phyloP scores from a whole-genome alignment of 2,797 vertebrate species.

The Furcifer pardalis region DNA sequence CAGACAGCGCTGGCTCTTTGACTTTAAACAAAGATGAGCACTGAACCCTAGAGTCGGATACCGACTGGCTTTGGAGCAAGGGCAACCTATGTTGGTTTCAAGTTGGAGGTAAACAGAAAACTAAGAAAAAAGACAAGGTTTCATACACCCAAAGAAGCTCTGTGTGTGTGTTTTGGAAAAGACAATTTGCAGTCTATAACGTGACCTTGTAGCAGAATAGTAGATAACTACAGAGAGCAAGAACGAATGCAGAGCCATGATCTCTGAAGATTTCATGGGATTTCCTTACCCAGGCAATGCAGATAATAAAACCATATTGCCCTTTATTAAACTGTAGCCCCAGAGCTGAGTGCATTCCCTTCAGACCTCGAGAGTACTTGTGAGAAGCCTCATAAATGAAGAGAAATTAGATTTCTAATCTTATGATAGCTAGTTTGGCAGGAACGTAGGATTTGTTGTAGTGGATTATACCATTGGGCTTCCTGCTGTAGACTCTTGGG shows the following conservation, averaged over 20 bases:
- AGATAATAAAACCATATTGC: constrained; percentile 34
- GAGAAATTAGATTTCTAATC: constrained; percentile 49
- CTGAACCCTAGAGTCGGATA: too few relatives aligned
- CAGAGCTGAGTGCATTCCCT: constrained; percentile 33
- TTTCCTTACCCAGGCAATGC: constrained; percentile 31
- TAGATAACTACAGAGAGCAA: neutral
- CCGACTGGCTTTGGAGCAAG: too few relatives aligned
- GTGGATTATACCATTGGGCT: neutral
- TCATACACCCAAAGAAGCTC: neutral
- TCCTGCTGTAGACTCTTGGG: neutral
- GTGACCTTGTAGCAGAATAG: constrained; percentile 23
- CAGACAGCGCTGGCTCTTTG: too few relatives aligned
- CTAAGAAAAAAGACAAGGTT: neutral
- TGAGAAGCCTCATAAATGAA: constrained; percentile 20
- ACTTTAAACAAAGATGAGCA: too few relatives aligned
- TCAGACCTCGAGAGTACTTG: constrained; percentile 18
- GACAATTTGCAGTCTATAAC: neutral
- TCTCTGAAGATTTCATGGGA: constrained; percentile 45
- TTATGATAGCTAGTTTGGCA: constrained; percentile 16
- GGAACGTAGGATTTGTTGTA: constrained; percentile 16
- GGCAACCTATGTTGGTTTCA: fast-evolving
- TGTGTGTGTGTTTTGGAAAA: neutral
- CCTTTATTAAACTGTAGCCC: constrained; percentile 36
- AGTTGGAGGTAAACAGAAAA: neutral
- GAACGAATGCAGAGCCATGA: neutral